Evolutionary conservation across 2,797 vertebrate species (phyloP), one percentile per base, ranked within the genome.

Genomic region (Schizopygopsis malacanthus): DNA sequence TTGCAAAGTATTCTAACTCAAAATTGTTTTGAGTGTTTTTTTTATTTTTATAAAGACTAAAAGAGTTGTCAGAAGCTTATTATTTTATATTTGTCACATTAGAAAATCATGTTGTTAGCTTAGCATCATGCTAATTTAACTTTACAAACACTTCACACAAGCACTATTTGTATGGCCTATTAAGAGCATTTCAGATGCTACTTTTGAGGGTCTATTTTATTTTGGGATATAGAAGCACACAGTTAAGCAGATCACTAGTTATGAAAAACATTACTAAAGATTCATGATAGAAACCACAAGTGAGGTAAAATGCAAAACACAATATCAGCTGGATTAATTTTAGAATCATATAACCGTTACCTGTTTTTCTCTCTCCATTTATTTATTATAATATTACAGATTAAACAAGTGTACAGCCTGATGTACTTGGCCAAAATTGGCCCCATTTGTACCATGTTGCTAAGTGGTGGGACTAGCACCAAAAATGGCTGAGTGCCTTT

Each of bases 361-460:
- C 37, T 45, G 8, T 33, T 6, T 39, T 8, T 52, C n/a, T 50
- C 16, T 75, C 37, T 82, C 70, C 20, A 20, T 52, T 54, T 52
- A 37, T 75, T n/a, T 25, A 61, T 63, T 50, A 37, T 84, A 71
- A 76, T 43, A 72, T 70, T 43, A 50, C 33, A 76, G 63, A 86
- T 86, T 86, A 84, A 88, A 81, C 50, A 50, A 52, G 70, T 25
- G 47, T 84, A n/a, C 41, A 47, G 71, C 59, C 33, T 52, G 20
- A 78, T 84, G 85, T 84, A 67, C 73, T 86, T 73, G 71, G 54
- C 15, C 69, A 79, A 78, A 84, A 88, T 79, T 86, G 79, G 82
- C 54, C 65, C n/a, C 25, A 67, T 85, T 87, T 84, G 79, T 67
- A 52, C 8, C 78, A 28, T 45, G 45, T 65, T 76, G 86, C 78